Base-by-base conservation (phyloP, 2,888 invertebrate genomes). In the Melanchra persicariae region DNA sequence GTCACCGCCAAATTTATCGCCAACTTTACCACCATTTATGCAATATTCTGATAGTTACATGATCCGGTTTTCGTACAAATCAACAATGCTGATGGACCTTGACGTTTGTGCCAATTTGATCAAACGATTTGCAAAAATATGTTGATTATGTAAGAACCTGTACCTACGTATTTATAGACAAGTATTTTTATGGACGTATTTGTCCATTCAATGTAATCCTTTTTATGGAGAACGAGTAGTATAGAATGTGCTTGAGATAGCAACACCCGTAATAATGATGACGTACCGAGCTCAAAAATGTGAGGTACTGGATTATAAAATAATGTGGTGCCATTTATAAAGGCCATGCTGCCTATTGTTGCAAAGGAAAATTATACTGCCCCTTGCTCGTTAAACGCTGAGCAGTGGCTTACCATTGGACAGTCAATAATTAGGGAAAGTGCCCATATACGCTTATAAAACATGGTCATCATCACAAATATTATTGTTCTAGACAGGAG, bases 91-190 rank as follows among this genome's bases (percentile, higher is more conserved):
- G 49, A 51, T 72, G 49, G 54, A 68, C 66, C 70, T 70, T 65
- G 81, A 79, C 75, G 83, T 30, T 57, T 72, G 83, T 67, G 63
- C 79, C 79, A 79, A 63, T 82, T 79, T 61, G 54, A 63, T 66
- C 43, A 47, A 59, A 9, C 34, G 40, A 63, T 70, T 63, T 55
- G 15, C 9, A 55, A 65, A 63, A 79, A 37, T 10, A 15, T 72
- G 40, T 47, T 40, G 24, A 8, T 80, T 62, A 79, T 74, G 79
- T 58, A 73, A 49, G 22, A 17, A 60, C 24, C 45, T 60, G 62
- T 34, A 40, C 19, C 47, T 34, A 40, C 15, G 5, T 45, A 55
- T 19, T n/a, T 37, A 19, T 63, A 60, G 15, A 26, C 26, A 45
- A 19, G 30, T 62, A 65, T 55, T 64, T 74, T 52, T 43, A 63